These are phyloP conservation scores for Lagopus leucura DNA, from an alignment of 2,113 vertebrate genomes.

Conservation along the genomic window DNA sequence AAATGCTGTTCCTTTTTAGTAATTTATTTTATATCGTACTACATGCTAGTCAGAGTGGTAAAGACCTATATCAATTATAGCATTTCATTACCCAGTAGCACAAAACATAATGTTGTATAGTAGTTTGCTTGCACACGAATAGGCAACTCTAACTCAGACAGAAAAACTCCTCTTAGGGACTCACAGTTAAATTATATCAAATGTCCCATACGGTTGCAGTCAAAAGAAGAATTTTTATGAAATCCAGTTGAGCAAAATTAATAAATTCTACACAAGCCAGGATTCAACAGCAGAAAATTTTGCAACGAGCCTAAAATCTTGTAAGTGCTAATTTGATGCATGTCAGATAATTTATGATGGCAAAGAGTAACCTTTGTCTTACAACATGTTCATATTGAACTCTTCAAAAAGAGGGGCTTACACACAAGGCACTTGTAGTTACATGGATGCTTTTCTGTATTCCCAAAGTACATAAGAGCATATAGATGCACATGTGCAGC, in stretches of 20 bases:
- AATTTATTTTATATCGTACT: slow-evolving; percentile 66
- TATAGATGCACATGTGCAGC: not conserved
- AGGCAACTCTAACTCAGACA: slow-evolving; percentile 28
- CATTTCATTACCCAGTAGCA: slow-evolving; percentile 57
- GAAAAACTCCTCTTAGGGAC: not conserved
- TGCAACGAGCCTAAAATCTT: not conserved
- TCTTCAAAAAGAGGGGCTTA: not conserved
- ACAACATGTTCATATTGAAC: not conserved
- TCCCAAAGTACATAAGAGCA: not conserved
- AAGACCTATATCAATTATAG: slow-evolving; percentile 59
- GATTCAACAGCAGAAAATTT: slow-evolving; percentile 32
- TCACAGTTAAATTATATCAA: slow-evolving; percentile 45
- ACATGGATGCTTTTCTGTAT: not conserved
- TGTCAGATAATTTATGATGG: slow-evolving; percentile 36
- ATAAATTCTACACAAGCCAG: slow-evolving; percentile 10
- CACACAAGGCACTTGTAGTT: not conserved
- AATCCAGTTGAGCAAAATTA: slow-evolving; percentile 51
- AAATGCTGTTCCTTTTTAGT: slow-evolving; percentile 53
- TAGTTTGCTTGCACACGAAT: slow-evolving; percentile 3
- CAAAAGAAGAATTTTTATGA: slow-evolving; percentile 27
- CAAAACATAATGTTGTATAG: not conserved
- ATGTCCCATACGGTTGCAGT: not conserved
- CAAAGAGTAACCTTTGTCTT: not conserved
- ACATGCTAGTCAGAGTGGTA: slow-evolving; percentile 37
- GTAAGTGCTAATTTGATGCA: slow-evolving; percentile 1